Conservation (phyloP, 2,113 vertebrate genomes). For the Microcebus murinus region DNA sequence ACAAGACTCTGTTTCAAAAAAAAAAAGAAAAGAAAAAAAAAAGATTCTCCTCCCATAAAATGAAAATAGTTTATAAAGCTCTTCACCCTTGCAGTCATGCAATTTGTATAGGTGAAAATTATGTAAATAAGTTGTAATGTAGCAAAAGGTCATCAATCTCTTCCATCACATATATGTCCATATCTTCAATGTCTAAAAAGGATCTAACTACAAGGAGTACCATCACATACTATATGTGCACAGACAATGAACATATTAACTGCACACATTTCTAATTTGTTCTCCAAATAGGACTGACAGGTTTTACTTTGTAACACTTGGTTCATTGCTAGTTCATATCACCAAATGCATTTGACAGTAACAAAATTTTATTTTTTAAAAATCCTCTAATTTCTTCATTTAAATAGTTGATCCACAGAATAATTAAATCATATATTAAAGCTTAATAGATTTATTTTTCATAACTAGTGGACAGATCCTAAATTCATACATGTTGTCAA, state of each 20-base stretch:
- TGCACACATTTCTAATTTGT: background rate
- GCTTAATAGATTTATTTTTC: slow-evolving; percentile 18
- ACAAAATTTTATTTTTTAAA: background rate
- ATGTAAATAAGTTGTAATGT: background rate
- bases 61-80: background rate
- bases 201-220: background rate
- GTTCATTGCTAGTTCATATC: background rate
- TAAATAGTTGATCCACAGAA: background rate
- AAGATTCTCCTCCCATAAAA: background rate
- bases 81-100: background rate
- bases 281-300: background rate
- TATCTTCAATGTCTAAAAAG: background rate
- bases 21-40: background rate
- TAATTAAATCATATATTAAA: slow-evolving; percentile 23
- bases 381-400: background rate
- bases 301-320: background rate
- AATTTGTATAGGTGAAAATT: background rate
- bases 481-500: slow-evolving; percentile 36
- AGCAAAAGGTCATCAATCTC: background rate
- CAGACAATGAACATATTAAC: background rate
- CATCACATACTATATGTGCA: background rate
- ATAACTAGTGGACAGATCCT: background rate
- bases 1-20: no score
- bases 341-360: background rate
- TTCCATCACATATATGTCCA: background rate